Evolutionary conservation across 2,888 invertebrate species (phyloP), one percentile per base, ranked within the genome.

Genomic region (Nasonovia ribisnigri): DNA sequence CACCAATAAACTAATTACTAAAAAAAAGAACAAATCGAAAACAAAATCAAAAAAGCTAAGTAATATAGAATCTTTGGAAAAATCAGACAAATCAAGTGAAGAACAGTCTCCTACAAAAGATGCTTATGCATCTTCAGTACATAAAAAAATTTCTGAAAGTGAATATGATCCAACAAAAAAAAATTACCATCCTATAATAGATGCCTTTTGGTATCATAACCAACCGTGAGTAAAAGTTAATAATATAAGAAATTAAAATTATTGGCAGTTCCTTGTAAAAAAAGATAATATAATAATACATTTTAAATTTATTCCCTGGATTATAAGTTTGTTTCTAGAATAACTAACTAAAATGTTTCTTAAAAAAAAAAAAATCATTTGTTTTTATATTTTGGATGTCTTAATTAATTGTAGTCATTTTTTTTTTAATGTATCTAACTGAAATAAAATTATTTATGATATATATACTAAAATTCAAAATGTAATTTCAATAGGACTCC

Each of bases 141-240:
- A 77, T 20, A 77, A 43, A 20, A 90, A 87, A 86, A 48, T 91
- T 84, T 84, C 94, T 90, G 95, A 95, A 8, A 95, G 95, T 0
- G 96, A 96, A 16, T 99, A 98, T 95, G 96, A 98, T 96, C 99
- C 99, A 0, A 96, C 96, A 48, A 97, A 97, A 95, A 95, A 96
- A 0, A 97, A 97, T 88, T 99, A 99, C 96, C 97, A 99, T 96
- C 98, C 99, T 0, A 96, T 98, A 29, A 96, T 97, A 0, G 97
- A 98, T 96, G 99, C 99, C 0, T 97, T 97, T 95, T 99, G 99
- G 99, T 96, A 97, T 94, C 96, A 96, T 43, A 97, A 97, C 10
- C 97, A 98, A 95, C 97, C 97, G 97, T 97, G 96, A 96, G 96
- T 95, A n/a, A 13, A 91, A 84, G 51, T 67, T 36, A 51, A 29